These are phyloP conservation scores for Tolmerus cingulatus DNA, from an alignment of 2,888 invertebrate genomes.

Conservation along the genomic window DNA sequence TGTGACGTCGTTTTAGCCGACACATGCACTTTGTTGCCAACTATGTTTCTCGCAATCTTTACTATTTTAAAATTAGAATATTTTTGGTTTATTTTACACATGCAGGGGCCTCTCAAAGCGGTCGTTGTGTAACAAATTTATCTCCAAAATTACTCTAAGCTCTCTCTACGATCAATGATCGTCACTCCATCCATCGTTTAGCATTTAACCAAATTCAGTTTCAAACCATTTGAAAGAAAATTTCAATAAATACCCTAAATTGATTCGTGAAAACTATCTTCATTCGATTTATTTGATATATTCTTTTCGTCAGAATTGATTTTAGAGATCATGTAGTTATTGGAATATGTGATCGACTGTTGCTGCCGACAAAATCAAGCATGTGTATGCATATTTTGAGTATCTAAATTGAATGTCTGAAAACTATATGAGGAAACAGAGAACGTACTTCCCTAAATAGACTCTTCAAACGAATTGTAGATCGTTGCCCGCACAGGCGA, in stretches of 20 bases:
- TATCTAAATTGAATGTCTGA: background rate
- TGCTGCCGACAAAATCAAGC: background rate
- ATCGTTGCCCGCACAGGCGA: constrained; percentile 29
- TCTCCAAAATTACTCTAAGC: background rate
- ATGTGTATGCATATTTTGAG: background rate
- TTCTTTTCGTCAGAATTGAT: background rate
- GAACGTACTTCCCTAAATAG: constrained; percentile 34
- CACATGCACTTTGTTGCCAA: background rate
- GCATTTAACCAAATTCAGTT: background rate
- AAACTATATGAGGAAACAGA: background rate
- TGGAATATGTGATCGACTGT: background rate
- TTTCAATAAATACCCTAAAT: background rate
- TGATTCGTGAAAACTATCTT: background rate
- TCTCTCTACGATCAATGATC: background rate
- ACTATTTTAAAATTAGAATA: constrained; percentile 18
- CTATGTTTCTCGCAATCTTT: background rate
- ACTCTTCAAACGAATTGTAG: constrained; percentile 21
- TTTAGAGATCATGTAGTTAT: background rate
- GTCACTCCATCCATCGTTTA: background rate
- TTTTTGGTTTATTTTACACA: background rate
- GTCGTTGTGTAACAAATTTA: constrained; percentile 17
- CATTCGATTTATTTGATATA: background rate
- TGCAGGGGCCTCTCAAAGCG: background rate
- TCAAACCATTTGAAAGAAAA: background rate
- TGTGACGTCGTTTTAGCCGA: background rate